Percentiles rank a stretch among this genome's conserved stretches.
phyloP scores from a whole-genome alignment of 1,140 invertebrate genomes.

The Atta cephalotes region DNA sequence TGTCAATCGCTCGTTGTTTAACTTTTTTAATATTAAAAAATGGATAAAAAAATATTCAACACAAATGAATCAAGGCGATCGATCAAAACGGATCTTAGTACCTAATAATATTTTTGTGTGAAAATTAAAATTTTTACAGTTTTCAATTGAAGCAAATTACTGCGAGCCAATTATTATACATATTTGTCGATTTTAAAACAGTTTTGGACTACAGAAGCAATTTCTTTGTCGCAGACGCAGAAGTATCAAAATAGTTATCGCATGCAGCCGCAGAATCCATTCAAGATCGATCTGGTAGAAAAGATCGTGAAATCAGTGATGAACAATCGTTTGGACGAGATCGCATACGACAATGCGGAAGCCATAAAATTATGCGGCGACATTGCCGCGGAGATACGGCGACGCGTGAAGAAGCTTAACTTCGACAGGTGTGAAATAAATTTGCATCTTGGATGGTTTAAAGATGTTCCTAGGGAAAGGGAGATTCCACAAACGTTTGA shows the following conservation, averaged over 20 bases:
- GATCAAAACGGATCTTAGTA: too few species aligned
- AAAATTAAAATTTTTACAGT: too few species aligned
- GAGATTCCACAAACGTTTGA: not conserved
- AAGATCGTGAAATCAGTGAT: slow-evolving; percentile 84
- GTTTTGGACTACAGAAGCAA: too few species aligned
- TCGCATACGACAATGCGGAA: slow-evolving; percentile 83
- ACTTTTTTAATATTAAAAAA: too few species aligned
- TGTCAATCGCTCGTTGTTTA: too few species aligned
- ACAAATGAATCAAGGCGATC: too few species aligned
- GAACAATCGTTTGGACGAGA: slow-evolving; percentile 83
- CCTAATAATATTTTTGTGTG: too few species aligned
- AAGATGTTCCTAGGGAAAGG: not conserved
- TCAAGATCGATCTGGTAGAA: slow-evolving; percentile 85
- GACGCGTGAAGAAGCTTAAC: slow-evolving; percentile 84
- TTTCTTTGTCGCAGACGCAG: slow-evolving; percentile 71
- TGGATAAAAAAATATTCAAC: too few species aligned
- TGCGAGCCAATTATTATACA: not conserved
- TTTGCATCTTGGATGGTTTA: not conserved
- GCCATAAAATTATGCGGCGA: slow-evolving; percentile 81
- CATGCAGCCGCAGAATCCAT: slow-evolving; percentile 85
- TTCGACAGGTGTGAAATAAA: slow-evolving; percentile 84
- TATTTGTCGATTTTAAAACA: too few species aligned
- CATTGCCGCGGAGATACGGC: slow-evolving; percentile 83
- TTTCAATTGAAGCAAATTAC: too few species aligned
- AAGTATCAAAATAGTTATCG: slow-evolving; percentile 86